Evolutionary conservation across 1,140 invertebrate genomes (phyloP), one percentile per base, ranked within the genome.

Genomic region (Paramacrobiotus metropolitanus): DNA sequence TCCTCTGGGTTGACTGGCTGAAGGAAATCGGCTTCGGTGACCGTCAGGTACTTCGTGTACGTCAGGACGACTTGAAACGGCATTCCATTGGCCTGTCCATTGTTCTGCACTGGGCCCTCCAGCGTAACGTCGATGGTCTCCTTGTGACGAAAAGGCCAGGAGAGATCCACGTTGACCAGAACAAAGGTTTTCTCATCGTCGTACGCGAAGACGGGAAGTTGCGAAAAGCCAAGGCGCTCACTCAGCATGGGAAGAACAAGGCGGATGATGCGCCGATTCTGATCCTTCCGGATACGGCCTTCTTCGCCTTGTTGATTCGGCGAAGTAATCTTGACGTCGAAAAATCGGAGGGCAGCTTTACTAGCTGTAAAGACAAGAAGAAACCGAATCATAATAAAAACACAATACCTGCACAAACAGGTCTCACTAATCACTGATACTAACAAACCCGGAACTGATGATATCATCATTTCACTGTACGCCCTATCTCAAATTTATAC

Each of bases 161-260:
- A 24, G 15, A 55, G 15, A 9, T 55, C 4, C 15, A 24, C 4
- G 24, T 55, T 55, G 15, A 55, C 48, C 15, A 55, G 24, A 4
- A 55, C 48, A 4, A 55, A 24, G 15, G 48, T 55, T 24, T 55
- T 55, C 48, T 55, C 48, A 24, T 55, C 48, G 48, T 55, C 48
- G 48, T 55, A 55, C 15, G 48, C 48, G 24, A 55, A 55, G 48
- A 55, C 15, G 15, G 48, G 48, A 15, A 20, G 9, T 9, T n/a
- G 48, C 15, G 48, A 4, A 15, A 15, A 20, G 15, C 28, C 15
- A 4, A 15, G 28, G 15, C 24, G 48, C 4, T 55, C 15, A 9
- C 4, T 4, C 15, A 55, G 15, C 48, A 20, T 15, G 15, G 15
- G 15, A 28, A 55, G 15, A 9, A 24, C 24, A 15, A 20, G 4